Evolutionary conservation across 2,888 invertebrate genomes (phyloP).

Genomic region (Congeria kusceri): DNA sequence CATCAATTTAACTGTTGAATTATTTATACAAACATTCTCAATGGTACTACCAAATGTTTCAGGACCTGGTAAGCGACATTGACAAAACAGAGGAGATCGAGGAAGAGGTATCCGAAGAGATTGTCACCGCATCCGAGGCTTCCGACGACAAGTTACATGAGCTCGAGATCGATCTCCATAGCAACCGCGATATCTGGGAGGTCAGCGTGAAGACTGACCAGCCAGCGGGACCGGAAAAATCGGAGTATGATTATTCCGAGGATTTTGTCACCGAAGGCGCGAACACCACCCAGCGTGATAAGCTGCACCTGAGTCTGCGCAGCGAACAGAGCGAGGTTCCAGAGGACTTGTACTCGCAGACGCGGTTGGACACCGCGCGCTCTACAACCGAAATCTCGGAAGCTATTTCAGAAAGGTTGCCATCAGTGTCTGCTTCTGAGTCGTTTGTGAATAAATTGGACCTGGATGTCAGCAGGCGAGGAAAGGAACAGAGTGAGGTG

Average conservation of each 20-base stretch:
- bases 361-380: conserved; percentile 49
- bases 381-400: conserved; percentile 72
- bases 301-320: conserved; percentile 57
- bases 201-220: conserved; percentile 27
- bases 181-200: conserved; percentile 56
- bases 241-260: conserved; percentile 51
- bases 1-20: no score
- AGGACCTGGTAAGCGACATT: conserved; percentile 36
- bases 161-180: conserved; percentile 56
- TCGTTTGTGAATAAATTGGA: conserved; percentile 60
- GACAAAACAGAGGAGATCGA: conserved; percentile 52
- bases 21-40: no score
- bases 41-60: no score
- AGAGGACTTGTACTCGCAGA: conserved; percentile 53
- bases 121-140: conserved; percentile 41
- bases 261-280: conserved; percentile 70
- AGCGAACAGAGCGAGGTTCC: conserved; percentile 50
- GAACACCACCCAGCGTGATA: conserved; percentile 56
- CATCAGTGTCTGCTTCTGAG: conserved; percentile 58
- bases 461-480: conserved; percentile 35
- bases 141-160: conserved; percentile 59
- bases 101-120: conserved; percentile 34
- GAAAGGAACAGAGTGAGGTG: conserved; percentile 17
- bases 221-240: background rate
- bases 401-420: conserved; percentile 69